These are phyloP conservation scores for Galemys pyrenaicus DNA, from an alignment of 2,113 vertebrate genomes.

Conservation along the genomic window DNA sequence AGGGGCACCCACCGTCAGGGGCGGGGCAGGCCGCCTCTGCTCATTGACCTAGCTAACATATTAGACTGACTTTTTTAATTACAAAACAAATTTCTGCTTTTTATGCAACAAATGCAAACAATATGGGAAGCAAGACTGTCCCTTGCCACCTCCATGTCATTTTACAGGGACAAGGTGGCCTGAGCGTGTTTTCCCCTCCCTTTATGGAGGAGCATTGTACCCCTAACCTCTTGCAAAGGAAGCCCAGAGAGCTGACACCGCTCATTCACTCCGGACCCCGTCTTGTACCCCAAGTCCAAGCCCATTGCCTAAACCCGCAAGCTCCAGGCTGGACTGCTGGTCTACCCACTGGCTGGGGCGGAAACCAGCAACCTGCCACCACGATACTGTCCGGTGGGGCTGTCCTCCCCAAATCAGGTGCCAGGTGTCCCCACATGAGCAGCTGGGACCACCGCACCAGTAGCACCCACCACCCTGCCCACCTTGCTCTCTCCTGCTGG, in stretches of 20 bases:
- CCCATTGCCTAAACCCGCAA: neutral
- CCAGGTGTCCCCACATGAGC: too few relatives aligned
- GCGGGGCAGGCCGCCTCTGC: neutral
- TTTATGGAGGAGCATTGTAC: neutral
- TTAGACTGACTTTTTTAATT: neutral
- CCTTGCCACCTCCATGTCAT: accelerated
- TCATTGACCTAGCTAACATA: neutral
- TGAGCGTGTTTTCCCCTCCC: too few relatives aligned
- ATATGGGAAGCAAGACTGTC: neutral
- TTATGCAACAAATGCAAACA: neutral
- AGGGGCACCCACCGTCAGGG: accelerated
- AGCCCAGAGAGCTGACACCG: neutral
- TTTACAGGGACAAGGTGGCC: accelerated
- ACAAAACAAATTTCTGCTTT: neutral
- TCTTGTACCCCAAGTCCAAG: too few relatives aligned
- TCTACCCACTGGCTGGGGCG: accelerated
- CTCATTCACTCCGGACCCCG: neutral
- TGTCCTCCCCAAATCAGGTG: too few relatives aligned
- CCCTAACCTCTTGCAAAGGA: neutral
- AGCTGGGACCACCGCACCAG: accelerated
- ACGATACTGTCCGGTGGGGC: too few relatives aligned
- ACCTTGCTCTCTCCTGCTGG: accelerated
- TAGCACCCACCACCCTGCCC: accelerated
- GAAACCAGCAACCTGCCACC: accelerated
- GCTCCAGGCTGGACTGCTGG: neutral